Evolutionary conservation across 2,888 invertebrate species (phyloP).

Genomic region (Trachelus iudaicus): DNA sequence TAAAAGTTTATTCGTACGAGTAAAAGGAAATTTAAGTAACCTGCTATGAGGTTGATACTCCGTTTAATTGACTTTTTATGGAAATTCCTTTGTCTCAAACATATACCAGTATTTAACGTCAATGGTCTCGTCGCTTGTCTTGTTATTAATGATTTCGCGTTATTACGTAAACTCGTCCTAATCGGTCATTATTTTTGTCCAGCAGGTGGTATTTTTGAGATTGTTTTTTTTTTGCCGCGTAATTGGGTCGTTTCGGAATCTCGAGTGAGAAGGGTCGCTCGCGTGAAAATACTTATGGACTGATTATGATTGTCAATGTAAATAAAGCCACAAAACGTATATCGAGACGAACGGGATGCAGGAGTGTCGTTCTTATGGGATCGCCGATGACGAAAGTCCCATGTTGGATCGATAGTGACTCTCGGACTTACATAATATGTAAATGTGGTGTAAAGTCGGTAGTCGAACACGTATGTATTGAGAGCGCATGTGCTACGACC

Average conservation of each 20-base stretch:
- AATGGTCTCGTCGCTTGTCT: too few species aligned
- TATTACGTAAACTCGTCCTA: not conserved
- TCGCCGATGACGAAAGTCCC: not conserved
- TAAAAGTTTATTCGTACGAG: not conserved
- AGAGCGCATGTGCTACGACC: not conserved
- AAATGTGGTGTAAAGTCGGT: not conserved
- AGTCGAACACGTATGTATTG: not conserved
- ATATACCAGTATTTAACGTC: not conserved
- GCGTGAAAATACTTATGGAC: not conserved
- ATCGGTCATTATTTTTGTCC: not conserved
- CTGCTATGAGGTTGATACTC: not conserved
- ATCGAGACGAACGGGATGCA: not conserved
- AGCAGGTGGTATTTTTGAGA: not conserved
- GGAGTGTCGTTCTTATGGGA: not conserved
- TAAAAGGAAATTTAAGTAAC: not conserved
- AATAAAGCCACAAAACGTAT: not conserved
- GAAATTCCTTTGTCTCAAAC: not conserved
- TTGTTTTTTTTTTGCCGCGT: not conserved
- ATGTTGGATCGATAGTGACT: not conserved
- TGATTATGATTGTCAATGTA: not conserved
- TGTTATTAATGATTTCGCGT: not conserved
- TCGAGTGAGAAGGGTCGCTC: not conserved
- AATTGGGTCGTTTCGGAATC: not conserved
- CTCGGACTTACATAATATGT: not conserved
- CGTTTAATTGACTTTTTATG: not conserved